Percentiles rank a stretch among this genome's conserved stretches.
Conservation (phyloP, 1,140 invertebrate genomes). For the Chymomyza costata region DNA sequence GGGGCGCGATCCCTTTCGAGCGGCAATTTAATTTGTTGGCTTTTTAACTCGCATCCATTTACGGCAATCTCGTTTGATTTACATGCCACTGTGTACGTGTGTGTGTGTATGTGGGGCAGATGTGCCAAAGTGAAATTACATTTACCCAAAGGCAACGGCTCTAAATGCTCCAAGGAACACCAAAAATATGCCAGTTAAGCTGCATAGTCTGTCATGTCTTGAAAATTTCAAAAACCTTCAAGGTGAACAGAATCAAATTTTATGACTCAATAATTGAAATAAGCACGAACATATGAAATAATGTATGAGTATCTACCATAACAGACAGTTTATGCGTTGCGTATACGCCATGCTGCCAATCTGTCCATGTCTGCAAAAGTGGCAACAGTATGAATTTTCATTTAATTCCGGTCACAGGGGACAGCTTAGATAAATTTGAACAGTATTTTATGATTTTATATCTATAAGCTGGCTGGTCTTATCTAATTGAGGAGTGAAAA, state of each 20-base stretch:
- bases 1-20: conserved; percentile 47
- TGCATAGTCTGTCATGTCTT: conserved; percentile 11
- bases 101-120: conserved; percentile 25
- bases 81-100: conserved; percentile 33
- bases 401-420: no score
- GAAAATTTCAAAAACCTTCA: conserved; percentile 53
- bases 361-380: no score
- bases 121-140: conserved; percentile 72
- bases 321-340: no score
- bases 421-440: no score
- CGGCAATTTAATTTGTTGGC: conserved; percentile 70
- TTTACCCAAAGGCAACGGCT: conserved; percentile 42
- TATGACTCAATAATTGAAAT: conserved; percentile 71
- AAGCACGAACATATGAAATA: conserved; percentile 37
- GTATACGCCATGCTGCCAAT: no score
- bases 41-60: conserved; percentile 73
- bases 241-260: conserved; percentile 67
- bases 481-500: no score
- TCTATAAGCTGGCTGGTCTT: no score
- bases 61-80: conserved; percentile 62
- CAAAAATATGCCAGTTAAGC: conserved; percentile 63
- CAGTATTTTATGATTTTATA: no score
- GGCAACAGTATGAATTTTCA: no score
- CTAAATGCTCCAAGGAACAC: conserved; percentile 44
- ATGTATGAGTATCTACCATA: no score